Evolutionary conservation across 2,113 vertebrate genomes (phyloP).

Genomic region (Solea solea): DNA sequence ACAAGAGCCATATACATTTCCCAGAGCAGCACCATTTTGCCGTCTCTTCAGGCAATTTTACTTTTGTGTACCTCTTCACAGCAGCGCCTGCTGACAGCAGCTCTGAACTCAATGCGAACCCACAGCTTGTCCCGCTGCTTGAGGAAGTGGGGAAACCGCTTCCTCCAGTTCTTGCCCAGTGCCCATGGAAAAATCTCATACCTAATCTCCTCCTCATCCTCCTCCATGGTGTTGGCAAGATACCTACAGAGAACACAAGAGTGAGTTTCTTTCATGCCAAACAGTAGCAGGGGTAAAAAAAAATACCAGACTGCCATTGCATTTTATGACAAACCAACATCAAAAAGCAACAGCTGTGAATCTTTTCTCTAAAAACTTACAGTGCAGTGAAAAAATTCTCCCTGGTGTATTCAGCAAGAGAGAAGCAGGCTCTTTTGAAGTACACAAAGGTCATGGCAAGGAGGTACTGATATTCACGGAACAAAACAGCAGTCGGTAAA

Average conservation of each 20-base stretch:
- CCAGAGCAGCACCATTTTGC: slow-evolving; percentile 14
- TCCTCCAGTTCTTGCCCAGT: slow-evolving; percentile 92
- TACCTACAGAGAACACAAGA: slow-evolving; percentile 80
- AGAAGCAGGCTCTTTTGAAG: slow-evolving; percentile 95
- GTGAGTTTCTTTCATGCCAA: neutral
- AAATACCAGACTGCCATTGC: too few relatives aligned
- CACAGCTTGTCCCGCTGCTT: slow-evolving; percentile 90
- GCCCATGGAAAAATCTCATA: slow-evolving; percentile 99
- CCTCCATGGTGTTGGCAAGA: slow-evolving; percentile 97
- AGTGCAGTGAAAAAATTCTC: slow-evolving; percentile 96
- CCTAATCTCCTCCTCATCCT: slow-evolving; percentile 93
- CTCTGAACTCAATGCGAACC: slow-evolving; percentile 91
- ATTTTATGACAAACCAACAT: too few relatives aligned
- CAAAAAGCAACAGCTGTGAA: too few relatives aligned
- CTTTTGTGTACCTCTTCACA: slow-evolving; percentile 90
- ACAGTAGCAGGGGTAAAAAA: neutral
- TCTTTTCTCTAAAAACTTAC: slow-evolving; percentile 82
- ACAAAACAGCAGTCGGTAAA: neutral
- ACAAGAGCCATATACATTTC: slow-evolving; percentile 10
- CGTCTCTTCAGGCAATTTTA: neutral
- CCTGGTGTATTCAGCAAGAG: slow-evolving; percentile 87
- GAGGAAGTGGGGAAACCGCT: slow-evolving; percentile 88
- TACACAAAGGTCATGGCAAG: slow-evolving; percentile 98
- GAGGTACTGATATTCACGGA: slow-evolving; percentile 86
- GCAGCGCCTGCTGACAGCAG: slow-evolving; percentile 93